Evolutionary conservation across 1,140 invertebrate genomes (phyloP), one percentile per base, ranked within the genome.

Genomic region (Pseudobourletiella spinata): DNA sequence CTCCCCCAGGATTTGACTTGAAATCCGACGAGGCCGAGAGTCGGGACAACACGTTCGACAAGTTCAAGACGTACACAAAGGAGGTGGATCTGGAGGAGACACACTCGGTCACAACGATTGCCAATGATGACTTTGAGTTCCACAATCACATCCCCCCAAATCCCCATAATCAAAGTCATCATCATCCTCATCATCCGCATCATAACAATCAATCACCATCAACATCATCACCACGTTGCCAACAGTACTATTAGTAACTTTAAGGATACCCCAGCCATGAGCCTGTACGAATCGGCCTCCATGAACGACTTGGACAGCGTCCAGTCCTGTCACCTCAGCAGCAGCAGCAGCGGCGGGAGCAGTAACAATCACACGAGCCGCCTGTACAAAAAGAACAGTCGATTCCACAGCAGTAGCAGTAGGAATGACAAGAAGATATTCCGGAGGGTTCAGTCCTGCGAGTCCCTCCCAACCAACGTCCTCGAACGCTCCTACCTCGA

Each of bases 81-180:
- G 50, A 54, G 11, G 25, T 54, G 20, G 50, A 54, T 28, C 20
- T 18, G 24, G 50, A 54, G 15, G 50, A 54, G 25, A 54, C 50
- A 16, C 50, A 54, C 16, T 74, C 72, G 8, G 72, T 72, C 35
- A 74, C 73, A 16, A 74, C 73, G 4, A 66, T 72, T 32, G 73
- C 73, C 32, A 74, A 73, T 57, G 73, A 74, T 57, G 73, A 74
- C 56, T 74, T 74, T 62, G 73, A 74, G 57, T 74, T 73, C 57
- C 72, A 73, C 18, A 20, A 43, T 29, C 35, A 63, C 22, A 48
- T 48, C 24, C 46, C 46, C 22, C 35, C 35, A n/a, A n/a, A 39
- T n/a, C 32, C 32, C n/a, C 32, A 8, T n/a, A 11, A 11, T n/a
- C 32, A 8, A 39, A 39, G 32, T n/a, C 39, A 26, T 46, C 35